These are phyloP conservation scores for Seriola dumerili DNA, from an alignment of 2,113 vertebrate species.

Conservation along the genomic window DNA sequence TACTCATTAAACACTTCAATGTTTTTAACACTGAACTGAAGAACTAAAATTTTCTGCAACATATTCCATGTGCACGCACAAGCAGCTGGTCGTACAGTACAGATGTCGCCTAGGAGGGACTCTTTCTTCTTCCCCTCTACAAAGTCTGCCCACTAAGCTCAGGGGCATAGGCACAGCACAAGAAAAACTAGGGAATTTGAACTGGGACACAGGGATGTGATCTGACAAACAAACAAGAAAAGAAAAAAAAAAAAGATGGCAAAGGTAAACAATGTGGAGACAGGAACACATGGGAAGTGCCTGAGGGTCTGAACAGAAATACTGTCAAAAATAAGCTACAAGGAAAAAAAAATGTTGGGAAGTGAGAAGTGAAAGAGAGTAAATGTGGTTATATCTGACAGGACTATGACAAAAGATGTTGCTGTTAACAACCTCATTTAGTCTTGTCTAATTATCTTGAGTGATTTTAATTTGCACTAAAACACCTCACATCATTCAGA, in stretches of 20 bases:
- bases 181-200: background rate
- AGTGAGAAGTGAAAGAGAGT: background rate
- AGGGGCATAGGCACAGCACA: background rate
- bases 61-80: too few relatives aligned
- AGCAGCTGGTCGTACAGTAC: too few relatives aligned
- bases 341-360: background rate
- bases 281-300: background rate
- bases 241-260: background rate
- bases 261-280: background rate
- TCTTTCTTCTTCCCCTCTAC: background rate
- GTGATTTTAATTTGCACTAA: conserved; percentile 18
- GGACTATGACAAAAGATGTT: background rate
- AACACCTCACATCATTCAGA: background rate
- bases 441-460: conserved; percentile 1
- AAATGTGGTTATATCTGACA: background rate
- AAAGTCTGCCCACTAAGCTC: background rate
- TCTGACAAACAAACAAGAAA: background rate
- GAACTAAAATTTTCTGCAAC: too few relatives aligned
- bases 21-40: too few relatives aligned
- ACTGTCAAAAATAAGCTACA: background rate
- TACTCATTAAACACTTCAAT: too few relatives aligned
- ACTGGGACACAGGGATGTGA: background rate
- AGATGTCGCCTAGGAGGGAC: too few relatives aligned
- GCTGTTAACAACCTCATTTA: conserved; percentile 23
- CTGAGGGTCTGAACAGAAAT: background rate